Conservation (phyloP, 2,888 invertebrate genomes). For the Trypoxylon attenuatum region DNA sequence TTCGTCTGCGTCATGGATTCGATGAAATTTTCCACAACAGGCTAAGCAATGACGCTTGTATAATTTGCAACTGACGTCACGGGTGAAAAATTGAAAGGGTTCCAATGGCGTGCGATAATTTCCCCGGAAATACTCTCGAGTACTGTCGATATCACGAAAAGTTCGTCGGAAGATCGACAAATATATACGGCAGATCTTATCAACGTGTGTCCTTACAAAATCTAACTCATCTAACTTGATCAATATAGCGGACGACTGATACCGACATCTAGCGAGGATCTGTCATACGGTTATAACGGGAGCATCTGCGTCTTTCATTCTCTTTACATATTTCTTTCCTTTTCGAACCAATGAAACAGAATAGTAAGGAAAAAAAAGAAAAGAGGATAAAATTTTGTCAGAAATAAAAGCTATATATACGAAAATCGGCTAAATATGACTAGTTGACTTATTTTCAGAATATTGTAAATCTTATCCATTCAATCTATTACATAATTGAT, state of each 20-base stretch:
- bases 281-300: constrained; percentile 27
- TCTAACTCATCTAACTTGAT: constrained; percentile 64
- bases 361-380: too few species aligned
- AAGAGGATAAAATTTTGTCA: too few species aligned
- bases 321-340: not conserved
- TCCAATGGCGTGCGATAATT: constrained; percentile 10
- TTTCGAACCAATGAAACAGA: not conserved
- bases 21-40: constrained; percentile 63
- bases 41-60: constrained; percentile 69
- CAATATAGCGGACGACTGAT: constrained; percentile 52
- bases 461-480: too few species aligned
- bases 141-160: constrained; percentile 18
- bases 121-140: constrained; percentile 13
- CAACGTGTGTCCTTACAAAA: constrained; percentile 59
- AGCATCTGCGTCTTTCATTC: not conserved
- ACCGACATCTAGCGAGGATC: constrained; percentile 53
- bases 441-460: too few species aligned
- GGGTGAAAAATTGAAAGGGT: constrained; percentile 44
- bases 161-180: constrained; percentile 41
- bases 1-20: constrained; percentile 34
- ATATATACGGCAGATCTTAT: constrained; percentile 56
- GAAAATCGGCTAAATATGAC: too few species aligned
- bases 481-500: too few species aligned
- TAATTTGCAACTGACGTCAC: constrained; percentile 69
- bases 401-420: too few species aligned